phyloP scores from a whole-genome alignment of 2,113 vertebrate genomes.

The Sisor rabdophorus region DNA sequence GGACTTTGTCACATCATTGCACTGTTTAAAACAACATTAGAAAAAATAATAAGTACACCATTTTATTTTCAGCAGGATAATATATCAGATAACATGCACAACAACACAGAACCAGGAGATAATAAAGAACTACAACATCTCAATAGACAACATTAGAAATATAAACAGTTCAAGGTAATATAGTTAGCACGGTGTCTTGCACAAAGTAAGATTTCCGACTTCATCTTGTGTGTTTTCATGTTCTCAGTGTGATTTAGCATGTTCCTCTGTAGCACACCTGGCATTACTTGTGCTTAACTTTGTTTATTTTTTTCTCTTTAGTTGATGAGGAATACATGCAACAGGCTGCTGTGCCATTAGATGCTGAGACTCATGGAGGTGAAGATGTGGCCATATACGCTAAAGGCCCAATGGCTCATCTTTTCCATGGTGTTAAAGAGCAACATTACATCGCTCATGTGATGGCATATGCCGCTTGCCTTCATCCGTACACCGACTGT shows the following conservation, averaged over 20 bases:
- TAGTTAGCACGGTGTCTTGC: no score
- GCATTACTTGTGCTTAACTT: not conserved
- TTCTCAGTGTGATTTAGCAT: no score
- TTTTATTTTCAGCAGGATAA: not conserved
- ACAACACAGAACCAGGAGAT: not conserved
- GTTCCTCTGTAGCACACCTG: no score
- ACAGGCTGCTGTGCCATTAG: constrained; percentile 73
- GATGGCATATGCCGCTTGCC: constrained; percentile 74
- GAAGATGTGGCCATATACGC: constrained; percentile 78
- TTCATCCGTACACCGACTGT: constrained; percentile 71
- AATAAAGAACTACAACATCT: not conserved
- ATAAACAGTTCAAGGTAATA: not conserved
- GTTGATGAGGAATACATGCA: constrained; percentile 76
- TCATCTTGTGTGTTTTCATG: no score
- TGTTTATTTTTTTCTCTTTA: constrained; percentile 41
- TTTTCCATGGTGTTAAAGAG: constrained; percentile 76
- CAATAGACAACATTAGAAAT: not conserved
- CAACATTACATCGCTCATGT: constrained; percentile 77
- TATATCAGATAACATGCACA: not conserved
- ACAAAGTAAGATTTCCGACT: no score
- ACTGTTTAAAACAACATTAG: not conserved
- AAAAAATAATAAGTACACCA: not conserved
- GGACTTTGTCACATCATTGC: not conserved
- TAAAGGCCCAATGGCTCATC: constrained; percentile 76
- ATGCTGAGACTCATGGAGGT: constrained; percentile 73